Base-by-base conservation (phyloP, 2,113 vertebrate genomes). In the Lycaon pictus region DNA sequence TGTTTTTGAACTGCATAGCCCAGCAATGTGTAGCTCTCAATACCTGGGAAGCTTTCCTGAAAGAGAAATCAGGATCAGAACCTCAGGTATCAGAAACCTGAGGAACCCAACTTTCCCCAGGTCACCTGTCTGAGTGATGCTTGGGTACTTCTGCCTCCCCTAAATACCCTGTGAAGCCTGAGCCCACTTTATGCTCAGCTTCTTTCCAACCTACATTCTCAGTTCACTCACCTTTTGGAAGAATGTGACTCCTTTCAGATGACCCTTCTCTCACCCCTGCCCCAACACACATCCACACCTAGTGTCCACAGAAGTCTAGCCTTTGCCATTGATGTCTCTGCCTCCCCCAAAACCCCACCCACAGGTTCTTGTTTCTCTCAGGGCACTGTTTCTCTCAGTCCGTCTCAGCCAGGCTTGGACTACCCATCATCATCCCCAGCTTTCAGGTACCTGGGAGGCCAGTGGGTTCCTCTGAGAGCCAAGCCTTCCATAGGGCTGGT, bases 21-120 rank as follows among this genome's bases (percentile, higher is more conserved):
- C n/a, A 67, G 96, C 53, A 69, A 29, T 85, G 37, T 87, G 60
- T 37, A 71, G 65, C 48, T 95, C 77, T 90, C 2, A 1, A n/a
- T 48, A 58, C 7, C 90, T 89, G 29, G 43, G 37, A 82, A 86
- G 43, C 77, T 90, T 83, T 80, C 71, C 51, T 82, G 55, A 92
- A 96, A 97, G 71, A 91, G 91, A 91, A 88, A 27, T 69, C 79
- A 94, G 58, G 56, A 91, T 25, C 55, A 93, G 85, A 95, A 63
- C 62, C 65, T 65, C 67, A 83, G 62, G 43, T 87, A 48, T 29
- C 10, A 19, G 71, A 85, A 20, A 77, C 58, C 85, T 62, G 29
- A 65, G 81, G 58, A 48, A 2, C 48, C 60, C 23, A 0, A 1
- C 25, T 48, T 4, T 25, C 48, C 9, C 13, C 11, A 22, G 60